Evolutionary conservation across 1,140 invertebrate species (phyloP), one percentile per base, ranked within the genome.

Genomic region (Linepithema humile): DNA sequence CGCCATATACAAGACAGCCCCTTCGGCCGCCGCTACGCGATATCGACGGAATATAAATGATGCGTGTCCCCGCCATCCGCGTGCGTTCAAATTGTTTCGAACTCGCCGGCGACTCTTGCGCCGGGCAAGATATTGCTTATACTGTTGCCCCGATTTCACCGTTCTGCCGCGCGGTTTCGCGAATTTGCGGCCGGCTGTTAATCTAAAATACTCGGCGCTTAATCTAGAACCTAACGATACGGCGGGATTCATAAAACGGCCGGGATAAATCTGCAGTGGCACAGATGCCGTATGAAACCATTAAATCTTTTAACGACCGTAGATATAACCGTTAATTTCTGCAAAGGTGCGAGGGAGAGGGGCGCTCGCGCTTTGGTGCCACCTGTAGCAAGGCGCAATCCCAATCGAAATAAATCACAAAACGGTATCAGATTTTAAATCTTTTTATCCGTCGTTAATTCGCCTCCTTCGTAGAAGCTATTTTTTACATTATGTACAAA

Each of bases 301-400:
- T 80, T 80, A 80, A 80, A 80, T 69, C n/a, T n/a, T 57, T 80
- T 80, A 80, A 80, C 75, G 57, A 64, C 75, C n/a, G 64, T 50
- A 35, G 64, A 23, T 80, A 64, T 70, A 80, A 43, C 64, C 62
- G 62, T n/a, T 35, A 48, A 12, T 80, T 55, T 80, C 50, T 80
- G 20, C 48, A 53, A n/a, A n/a, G n/a, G 62, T 32, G 20, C 32
- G 26, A 29, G 29, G 57, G 9, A 74, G 35, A 12, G 20, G 20
- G 38, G 17, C 20, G 23, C 23, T 60, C 23, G 45, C 26, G 17
- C 45, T 29, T n/a, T 43, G 32, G 38, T 65, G 20, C 75, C 48
- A 69, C 62, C 35, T 78, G 64, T 70, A 80, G 75, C 48, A 43
- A 80, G 43, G 43, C 43, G 23, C 48, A 62, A n/a, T 23, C 40